Conservation (phyloP, 2,797 vertebrate species). For the Gastrophryne carolinensis region DNA sequence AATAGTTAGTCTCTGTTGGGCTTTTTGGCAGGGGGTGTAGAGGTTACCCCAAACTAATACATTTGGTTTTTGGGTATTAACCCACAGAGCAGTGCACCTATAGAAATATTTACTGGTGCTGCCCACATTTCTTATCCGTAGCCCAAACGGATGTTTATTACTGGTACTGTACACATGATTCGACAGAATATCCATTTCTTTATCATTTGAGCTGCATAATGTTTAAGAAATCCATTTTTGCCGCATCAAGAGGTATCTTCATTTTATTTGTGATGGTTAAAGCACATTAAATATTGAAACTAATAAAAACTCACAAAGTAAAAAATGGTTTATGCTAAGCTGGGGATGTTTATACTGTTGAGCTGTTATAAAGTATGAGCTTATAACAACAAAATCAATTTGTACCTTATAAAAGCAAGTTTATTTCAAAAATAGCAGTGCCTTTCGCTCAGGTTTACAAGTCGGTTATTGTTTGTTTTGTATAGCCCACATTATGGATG, state of each 20-base stretch:
- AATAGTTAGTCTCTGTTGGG: no score
- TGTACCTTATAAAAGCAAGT: conserved; percentile 2
- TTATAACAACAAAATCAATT: conserved; percentile 10
- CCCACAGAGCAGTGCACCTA: no score
- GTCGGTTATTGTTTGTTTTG: background rate
- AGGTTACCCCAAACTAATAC: no score
- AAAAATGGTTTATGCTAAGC: conserved; percentile 16
- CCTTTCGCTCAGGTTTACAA: background rate
- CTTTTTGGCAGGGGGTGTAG: no score
- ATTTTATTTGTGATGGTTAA: conserved; percentile 22
- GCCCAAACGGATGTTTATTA: conserved; percentile 2
- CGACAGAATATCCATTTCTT: conserved; percentile 23
- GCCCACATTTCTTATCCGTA: conserved; percentile 4
- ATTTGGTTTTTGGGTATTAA: no score
- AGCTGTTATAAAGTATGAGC: conserved; percentile 8
- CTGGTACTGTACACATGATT: background rate
- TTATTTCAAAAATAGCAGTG: background rate
- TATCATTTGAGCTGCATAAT: conserved; percentile 11
- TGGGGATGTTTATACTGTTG: background rate
- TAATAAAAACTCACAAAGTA: conserved; percentile 1
- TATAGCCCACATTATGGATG: background rate
- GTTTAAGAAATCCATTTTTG: conserved; percentile 6
- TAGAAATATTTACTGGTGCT: no score
- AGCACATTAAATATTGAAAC: conserved; percentile 39
- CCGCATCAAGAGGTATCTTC: conserved; percentile 9